Conservation (phyloP, 2,888 invertebrate genomes). For the Cryptosula pallasiana region DNA sequence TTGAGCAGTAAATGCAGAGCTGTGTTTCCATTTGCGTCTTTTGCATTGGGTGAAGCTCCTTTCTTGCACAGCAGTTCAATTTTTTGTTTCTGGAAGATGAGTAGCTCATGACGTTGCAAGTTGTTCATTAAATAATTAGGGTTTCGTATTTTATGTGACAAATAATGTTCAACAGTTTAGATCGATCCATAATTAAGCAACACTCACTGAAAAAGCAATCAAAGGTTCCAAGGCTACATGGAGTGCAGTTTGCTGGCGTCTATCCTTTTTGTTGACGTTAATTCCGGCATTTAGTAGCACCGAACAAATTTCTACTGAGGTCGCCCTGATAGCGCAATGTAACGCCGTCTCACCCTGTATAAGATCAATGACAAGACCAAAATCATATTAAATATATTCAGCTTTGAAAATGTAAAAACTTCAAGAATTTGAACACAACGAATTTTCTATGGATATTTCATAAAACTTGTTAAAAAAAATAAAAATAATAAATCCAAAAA, state of each 20-base stretch:
- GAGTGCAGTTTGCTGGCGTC: slow-evolving; percentile 49
- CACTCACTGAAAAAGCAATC: not conserved
- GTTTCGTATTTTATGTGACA: no score
- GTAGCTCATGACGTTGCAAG: no score
- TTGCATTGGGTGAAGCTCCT: not conserved
- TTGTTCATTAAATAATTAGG: no score
- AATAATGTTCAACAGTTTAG: no score
- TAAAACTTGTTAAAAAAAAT: no score
- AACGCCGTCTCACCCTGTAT: slow-evolving; percentile 1
- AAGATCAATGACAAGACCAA: no score
- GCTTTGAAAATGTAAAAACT: no score
- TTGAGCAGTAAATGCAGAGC: not conserved
- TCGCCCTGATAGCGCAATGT: not conserved
- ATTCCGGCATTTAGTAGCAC: slow-evolving; percentile 47
- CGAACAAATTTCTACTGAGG: slow-evolving; percentile 29
- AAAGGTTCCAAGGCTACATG: slow-evolving; percentile 32
- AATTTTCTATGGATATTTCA: no score
- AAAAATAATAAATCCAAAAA: no score
- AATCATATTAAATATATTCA: no score
- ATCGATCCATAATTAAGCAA: no score
- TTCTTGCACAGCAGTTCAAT: not conserved
- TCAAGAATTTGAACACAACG: no score
- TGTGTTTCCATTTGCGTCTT: slow-evolving; percentile 11
- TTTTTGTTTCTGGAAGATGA: not conserved
- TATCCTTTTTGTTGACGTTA: slow-evolving; percentile 48